A percentile compares a stretch with the other conserved stretches of the same genome.
Conservation (phyloP, 2,113 vertebrate genomes). For the Apodemus sylvaticus region DNA sequence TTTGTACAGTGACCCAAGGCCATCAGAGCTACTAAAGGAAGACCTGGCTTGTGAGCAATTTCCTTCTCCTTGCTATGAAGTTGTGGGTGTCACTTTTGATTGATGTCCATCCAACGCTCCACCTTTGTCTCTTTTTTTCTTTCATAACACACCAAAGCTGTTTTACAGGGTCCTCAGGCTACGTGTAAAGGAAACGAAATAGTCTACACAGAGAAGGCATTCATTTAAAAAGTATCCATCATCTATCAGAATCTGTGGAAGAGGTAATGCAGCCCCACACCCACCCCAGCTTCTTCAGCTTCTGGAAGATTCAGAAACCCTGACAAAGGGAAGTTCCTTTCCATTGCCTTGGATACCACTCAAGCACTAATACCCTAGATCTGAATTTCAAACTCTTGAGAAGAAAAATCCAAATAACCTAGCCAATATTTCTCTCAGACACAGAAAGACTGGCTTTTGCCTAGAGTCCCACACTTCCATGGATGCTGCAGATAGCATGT, state of each 20-base stretch:
- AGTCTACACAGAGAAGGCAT: not conserved
- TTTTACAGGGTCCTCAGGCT: not conserved
- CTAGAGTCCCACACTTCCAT: not conserved
- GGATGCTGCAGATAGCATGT: not conserved
- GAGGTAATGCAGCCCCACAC: too few relatives aligned
- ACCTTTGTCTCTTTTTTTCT: not conserved
- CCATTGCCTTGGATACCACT: not conserved
- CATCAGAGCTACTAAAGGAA: not conserved
- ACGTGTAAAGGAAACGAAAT: not conserved
- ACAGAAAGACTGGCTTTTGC: not conserved
- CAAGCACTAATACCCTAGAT: not conserved
- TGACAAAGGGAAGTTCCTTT: not conserved
- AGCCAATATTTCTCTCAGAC: too few relatives aligned
- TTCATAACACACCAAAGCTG: not conserved
- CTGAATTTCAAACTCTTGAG: constrained; percentile 9
- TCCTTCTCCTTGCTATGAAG: not conserved
- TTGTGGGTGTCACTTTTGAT: not conserved
- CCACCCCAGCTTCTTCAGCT: not conserved
- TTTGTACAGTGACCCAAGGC: not conserved
- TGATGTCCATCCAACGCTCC: not conserved
- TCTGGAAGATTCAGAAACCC: constrained; percentile 8
- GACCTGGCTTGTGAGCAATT: not conserved
- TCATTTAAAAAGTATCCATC: not conserved
- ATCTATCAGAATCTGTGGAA: not conserved
- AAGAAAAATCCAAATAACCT: not conserved